phyloP scores from a whole-genome alignment of 1,140 invertebrate species.

The Tetranychus urticae region DNA sequence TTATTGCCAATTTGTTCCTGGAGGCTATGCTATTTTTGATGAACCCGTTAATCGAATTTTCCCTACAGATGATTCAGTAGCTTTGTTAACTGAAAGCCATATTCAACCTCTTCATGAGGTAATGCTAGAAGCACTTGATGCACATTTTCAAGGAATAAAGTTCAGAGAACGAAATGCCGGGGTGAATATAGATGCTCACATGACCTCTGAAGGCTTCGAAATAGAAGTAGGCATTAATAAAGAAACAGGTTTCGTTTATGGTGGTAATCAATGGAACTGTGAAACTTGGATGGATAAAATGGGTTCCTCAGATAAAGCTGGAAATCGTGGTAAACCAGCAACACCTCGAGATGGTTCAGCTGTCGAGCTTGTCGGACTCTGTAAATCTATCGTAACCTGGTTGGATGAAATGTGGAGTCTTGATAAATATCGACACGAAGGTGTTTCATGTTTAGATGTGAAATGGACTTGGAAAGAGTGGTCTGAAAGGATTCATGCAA shows the following conservation, averaged over 20 bases:
- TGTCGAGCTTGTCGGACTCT: constrained; percentile 71
- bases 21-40: constrained; percentile 43
- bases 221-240: constrained; percentile 69
- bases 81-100: constrained; percentile 17
- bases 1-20: constrained; percentile 43
- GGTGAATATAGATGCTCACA: constrained; percentile 71
- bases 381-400: constrained; percentile 46
- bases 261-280: constrained; percentile 84
- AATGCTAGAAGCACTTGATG: constrained; percentile 73
- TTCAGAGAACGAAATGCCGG: constrained; percentile 90
- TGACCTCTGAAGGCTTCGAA: constrained; percentile 80
- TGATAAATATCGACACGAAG: constrained; percentile 46
- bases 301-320: constrained; percentile 76
- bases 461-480: constrained; percentile 48
- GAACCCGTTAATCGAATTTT: constrained; percentile 48
- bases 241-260: constrained; percentile 80
- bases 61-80: constrained; percentile 49
- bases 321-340: constrained; percentile 70
- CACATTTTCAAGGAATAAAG: constrained; percentile 67
- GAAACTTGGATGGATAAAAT: constrained; percentile 99
- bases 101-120: constrained; percentile 51
- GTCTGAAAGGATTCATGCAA: constrained; percentile 50
- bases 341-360: constrained; percentile 89
- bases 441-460: constrained; percentile 33
- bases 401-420: constrained; percentile 35